phyloP scores from a whole-genome alignment of 2,797 vertebrate genomes.

The Malurus splendens region DNA sequence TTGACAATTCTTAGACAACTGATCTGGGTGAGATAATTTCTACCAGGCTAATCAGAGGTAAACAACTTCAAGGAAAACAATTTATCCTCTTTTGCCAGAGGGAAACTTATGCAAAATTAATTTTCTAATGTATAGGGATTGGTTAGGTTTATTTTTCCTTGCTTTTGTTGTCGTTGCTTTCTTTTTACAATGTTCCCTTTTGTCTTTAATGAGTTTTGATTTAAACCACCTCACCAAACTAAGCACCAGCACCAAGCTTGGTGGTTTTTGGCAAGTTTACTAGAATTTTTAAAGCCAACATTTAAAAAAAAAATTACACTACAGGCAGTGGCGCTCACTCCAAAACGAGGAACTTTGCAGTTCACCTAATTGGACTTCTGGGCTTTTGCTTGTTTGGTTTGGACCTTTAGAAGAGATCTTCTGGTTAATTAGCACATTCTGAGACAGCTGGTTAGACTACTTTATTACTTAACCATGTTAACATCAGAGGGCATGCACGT shows the following conservation, averaged over 20 bases:
- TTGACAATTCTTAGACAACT: not conserved
- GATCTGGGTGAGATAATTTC: not conserved
- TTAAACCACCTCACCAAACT: not conserved
- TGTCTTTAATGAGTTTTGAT: not conserved
- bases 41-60: not conserved
- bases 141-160: not conserved
- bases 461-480: not conserved
- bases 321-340: not conserved
- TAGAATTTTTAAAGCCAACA: not conserved
- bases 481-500: not conserved
- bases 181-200: not conserved
- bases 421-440: not conserved
- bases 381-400: not conserved
- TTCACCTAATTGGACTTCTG: not conserved
- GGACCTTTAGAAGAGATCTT: not conserved
- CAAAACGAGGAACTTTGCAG: not conserved
- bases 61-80: not conserved
- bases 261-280: not conserved
- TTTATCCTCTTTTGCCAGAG: not conserved
- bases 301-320: not conserved
- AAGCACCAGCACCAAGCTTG: not conserved
- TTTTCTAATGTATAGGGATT: not conserved
- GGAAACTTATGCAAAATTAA: not conserved
- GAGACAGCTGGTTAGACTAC: not conserved
- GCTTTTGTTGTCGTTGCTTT: not conserved